phyloP scores from a whole-genome alignment of 2,113 vertebrate species.

The Cavia porcellus region DNA sequence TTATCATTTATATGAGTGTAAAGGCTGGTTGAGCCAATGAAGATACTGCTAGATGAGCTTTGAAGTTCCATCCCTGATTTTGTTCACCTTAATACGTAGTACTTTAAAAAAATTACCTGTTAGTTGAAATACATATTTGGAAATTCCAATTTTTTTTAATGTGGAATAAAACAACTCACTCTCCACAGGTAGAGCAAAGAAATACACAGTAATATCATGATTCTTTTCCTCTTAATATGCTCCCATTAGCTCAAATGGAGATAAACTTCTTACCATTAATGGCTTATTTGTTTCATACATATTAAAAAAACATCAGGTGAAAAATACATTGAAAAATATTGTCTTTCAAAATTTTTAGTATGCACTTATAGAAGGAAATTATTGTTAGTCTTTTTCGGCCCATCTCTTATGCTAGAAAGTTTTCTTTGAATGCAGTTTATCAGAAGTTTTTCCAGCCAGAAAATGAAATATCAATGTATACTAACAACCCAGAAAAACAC shows the following conservation, averaged over 20 bases:
- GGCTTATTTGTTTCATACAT: not conserved
- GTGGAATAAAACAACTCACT: not conserved
- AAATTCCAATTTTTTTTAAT: not conserved
- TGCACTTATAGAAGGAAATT: constrained; percentile 56
- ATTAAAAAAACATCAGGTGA: not conserved
- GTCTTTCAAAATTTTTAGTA: not conserved
- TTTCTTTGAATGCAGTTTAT: constrained; percentile 64
- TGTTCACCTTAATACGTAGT: not conserved
- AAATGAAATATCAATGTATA: constrained; percentile 26
- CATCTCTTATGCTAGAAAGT: constrained; percentile 63
- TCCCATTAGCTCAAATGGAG: constrained; percentile 54
- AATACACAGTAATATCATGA: not conserved
- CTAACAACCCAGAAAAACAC: not conserved
- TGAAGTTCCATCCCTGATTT: not conserved
- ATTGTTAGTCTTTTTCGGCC: constrained; percentile 70
- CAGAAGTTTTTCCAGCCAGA: not conserved
- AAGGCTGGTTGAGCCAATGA: not conserved
- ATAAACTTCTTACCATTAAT: not conserved
- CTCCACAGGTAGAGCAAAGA: not conserved
- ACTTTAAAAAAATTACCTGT: not conserved
- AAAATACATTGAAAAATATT: constrained; percentile 21
- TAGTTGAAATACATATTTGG: not conserved
- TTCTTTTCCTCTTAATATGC: not conserved
- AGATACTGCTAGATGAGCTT: not conserved
- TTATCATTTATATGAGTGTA: not conserved